Percentiles rank a stretch among this genome's conserved stretches.
phyloP scores from a whole-genome alignment of 2,888 invertebrate genomes.

The Neoaliturus tenellus region DNA sequence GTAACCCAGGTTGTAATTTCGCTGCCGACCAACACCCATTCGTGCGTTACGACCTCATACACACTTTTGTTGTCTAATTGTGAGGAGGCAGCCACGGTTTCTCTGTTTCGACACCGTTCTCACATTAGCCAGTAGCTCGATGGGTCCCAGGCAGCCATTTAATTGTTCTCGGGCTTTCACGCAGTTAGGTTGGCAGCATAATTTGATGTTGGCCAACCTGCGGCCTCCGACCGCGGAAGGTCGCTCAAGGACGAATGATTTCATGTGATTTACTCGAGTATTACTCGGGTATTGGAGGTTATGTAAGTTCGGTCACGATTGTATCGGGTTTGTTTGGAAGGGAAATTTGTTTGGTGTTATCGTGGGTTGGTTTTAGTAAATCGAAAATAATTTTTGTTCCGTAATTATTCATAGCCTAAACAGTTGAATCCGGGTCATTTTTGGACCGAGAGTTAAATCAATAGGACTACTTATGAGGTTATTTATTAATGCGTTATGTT shows the following conservation, averaged over 20 bases:
- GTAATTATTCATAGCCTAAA: no score
- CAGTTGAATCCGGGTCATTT: no score
- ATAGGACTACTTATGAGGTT: no score
- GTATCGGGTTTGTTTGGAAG: neutral
- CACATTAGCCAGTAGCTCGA: constrained; percentile 3
- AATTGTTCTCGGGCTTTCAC: constrained; percentile 39
- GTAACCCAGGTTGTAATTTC: neutral
- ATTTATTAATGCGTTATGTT: no score
- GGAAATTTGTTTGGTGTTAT: no score
- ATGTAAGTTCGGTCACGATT: constrained; percentile 11
- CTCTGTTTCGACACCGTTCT: constrained; percentile 38
- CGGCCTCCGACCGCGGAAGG: constrained; percentile 17
- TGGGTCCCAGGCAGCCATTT: constrained; percentile 14
- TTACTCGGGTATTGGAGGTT: neutral
- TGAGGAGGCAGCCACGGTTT: constrained; percentile 31
- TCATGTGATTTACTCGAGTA: neutral
- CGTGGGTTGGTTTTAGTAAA: no score
- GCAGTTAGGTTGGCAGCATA: constrained; percentile 2
- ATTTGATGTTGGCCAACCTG: constrained; percentile 8
- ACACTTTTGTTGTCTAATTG: constrained; percentile 5
- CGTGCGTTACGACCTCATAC: neutral
- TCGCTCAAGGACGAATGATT: constrained; percentile 24
- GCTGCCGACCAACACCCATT: neutral
- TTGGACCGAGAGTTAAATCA: no score
- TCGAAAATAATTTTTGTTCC: no score